Conservation (phyloP, 2,797 vertebrate species). For the Acipenser ruthenus region DNA sequence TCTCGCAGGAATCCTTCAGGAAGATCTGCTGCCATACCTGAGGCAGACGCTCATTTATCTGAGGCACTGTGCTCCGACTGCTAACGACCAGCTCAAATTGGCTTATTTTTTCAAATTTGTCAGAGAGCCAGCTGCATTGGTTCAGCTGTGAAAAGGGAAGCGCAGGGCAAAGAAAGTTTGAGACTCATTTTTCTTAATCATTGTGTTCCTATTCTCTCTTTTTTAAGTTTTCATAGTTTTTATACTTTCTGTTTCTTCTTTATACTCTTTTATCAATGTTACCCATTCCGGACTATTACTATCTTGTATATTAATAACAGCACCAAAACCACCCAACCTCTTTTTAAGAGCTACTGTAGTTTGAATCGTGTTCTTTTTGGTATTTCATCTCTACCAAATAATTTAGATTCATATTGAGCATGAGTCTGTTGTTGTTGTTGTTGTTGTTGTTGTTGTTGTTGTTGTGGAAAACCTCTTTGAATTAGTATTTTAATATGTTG, state of each 20-base stretch:
- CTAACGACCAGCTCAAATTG: conserved; percentile 88
- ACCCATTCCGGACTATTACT: background rate
- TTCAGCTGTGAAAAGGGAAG: conserved; percentile 67
- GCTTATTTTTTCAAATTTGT: conserved; percentile 91
- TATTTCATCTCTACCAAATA: too few species aligned
- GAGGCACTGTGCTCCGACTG: conserved; percentile 59
- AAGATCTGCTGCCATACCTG: conserved; percentile 77
- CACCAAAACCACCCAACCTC: too few species aligned
- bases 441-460: too few species aligned
- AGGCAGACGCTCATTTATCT: conserved; percentile 76
- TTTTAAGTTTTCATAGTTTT: conserved; percentile 8
- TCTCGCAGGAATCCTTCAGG: conserved; percentile 66
- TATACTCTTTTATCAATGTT: conserved; percentile 19
- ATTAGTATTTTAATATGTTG: too few species aligned
- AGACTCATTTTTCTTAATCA: conserved; percentile 68
- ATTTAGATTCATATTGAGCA: too few species aligned
- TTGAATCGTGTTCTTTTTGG: too few species aligned
- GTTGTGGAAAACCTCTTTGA: too few species aligned
- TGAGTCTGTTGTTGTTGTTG: too few species aligned
- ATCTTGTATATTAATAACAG: too few species aligned
- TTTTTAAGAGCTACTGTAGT: too few species aligned
- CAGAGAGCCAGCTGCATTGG: conserved; percentile 76
- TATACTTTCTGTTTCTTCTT: conserved; percentile 19
- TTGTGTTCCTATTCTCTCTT: conserved; percentile 45
- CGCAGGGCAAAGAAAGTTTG: conserved; percentile 72